Evolutionary conservation across 2,797 vertebrate genomes (phyloP).

Genomic region (Arremon aurantiirostris): DNA sequence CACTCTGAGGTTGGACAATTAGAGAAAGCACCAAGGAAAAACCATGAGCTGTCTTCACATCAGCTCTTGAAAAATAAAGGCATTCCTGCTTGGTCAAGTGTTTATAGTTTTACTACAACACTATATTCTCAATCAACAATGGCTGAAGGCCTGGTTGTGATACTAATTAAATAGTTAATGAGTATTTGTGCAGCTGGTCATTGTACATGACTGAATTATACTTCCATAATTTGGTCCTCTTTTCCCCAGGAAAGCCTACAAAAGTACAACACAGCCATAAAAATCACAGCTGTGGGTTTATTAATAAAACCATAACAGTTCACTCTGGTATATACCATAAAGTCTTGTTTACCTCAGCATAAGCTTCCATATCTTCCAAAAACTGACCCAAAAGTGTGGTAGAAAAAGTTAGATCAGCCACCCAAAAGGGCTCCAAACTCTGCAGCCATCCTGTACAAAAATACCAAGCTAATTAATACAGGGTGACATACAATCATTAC

Average conservation of each 20-base stretch:
- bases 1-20: background rate
- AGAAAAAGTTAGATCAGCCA: conserved; percentile 96
- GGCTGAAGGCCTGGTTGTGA: background rate
- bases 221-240: background rate
- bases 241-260: background rate
- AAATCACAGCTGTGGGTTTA: background rate
- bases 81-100: background rate
- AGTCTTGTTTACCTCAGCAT: conserved; percentile 86
- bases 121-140: background rate
- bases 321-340: background rate
- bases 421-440: conserved; percentile 99
- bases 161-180: background rate
- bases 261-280: background rate
- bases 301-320: background rate
- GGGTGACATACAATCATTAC: background rate
- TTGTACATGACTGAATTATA: background rate
- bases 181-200: background rate
- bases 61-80: background rate
- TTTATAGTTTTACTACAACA: background rate
- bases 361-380: conserved; percentile 98
- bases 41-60: background rate
- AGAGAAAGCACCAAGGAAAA: background rate
- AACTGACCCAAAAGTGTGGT: conserved; percentile 97
- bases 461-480: background rate
- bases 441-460: conserved; percentile 89